Evolutionary conservation across 2,888 invertebrate species (phyloP), one percentile per base, ranked within the genome.

Genomic region (Allolobophora icterica): DNA sequence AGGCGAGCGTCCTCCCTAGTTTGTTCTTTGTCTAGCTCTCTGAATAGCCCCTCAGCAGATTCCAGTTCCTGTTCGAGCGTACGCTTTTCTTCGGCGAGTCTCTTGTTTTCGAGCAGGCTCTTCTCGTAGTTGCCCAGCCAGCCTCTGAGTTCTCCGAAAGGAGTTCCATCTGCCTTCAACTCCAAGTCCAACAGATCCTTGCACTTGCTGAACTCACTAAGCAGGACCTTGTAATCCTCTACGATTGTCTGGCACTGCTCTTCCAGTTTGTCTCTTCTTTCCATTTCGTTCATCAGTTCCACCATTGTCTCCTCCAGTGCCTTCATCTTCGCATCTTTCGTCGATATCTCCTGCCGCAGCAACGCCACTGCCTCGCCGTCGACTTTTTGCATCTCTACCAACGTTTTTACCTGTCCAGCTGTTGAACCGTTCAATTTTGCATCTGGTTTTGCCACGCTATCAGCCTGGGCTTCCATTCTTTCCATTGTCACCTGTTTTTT

Each of bases 211-310:
- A 90, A 35, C 34, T 90, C 90, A 17, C 52, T 24, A 4, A 90
- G 33, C 35, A 90, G n/a, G 6, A 17, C 13, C 84, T 84, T 84
- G 90, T 90, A 90, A 83, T 90, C 90, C 17, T 40, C 35, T 5
- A 90, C 84, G 17, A 90, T 90, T 30, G 2, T 40, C n/a, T 83
- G 24, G 33, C 90, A 90, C 24, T 90, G 40, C 30, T 83, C 33
- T 34, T 84, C 35, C 84, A 90, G 87, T 24, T 90, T 42, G 17
- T 40, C 40, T n/a, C 83, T 24, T 34, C 90, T 38, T 33, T 83
- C 84, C n/a, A 90, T 30, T 34, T 90, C 90, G n/a, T 40, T 40
- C 84, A 84, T 38, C n/a, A 40, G 84, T 33, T 83, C 40, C 40
- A 24, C 45, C 35, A 40, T 34, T 4, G 40, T 35, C n/a, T 84